phyloP scores from a whole-genome alignment of 2,113 vertebrate species.

The Probosciger aterrimus region DNA sequence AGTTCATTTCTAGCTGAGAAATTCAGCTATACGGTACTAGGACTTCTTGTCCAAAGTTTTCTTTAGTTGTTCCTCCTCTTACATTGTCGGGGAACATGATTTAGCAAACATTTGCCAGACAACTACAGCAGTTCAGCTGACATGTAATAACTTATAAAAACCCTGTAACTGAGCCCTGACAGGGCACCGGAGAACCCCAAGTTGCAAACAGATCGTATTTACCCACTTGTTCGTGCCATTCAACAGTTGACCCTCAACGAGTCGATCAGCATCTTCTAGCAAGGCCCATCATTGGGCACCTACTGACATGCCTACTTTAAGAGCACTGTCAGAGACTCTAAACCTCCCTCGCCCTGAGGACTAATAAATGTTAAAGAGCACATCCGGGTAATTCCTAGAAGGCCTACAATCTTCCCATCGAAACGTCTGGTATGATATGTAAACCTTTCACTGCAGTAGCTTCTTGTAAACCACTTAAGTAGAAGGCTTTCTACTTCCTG shows the following conservation, averaged over 20 bases:
- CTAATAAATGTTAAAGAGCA: background rate
- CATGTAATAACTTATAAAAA: background rate
- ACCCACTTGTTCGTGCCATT: conserved; percentile 48
- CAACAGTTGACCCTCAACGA: background rate
- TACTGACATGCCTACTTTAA: background rate
- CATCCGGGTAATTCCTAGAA: background rate
- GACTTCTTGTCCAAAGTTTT: background rate
- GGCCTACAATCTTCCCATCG: background rate
- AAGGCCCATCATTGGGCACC: background rate
- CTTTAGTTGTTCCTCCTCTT: background rate
- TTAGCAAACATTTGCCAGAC: conserved; percentile 13
- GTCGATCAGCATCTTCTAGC: background rate
- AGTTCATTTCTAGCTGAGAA: background rate
- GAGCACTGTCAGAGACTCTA: background rate
- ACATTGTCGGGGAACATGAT: background rate
- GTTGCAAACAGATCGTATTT: conserved; percentile 43
- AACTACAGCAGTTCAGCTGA: conserved; percentile 29
- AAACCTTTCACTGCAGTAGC: background rate
- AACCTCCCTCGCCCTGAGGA: accelerated
- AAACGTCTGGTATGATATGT: background rate
- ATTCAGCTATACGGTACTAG: background rate
- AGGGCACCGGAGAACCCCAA: background rate
- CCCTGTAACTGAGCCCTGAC: conserved; percentile 35
- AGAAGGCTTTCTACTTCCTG: background rate
- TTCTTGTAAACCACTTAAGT: background rate